Evolutionary conservation across 2,888 invertebrate genomes (phyloP), one percentile per base, ranked within the genome.

Genomic region (Leptogaster cylindrica): DNA sequence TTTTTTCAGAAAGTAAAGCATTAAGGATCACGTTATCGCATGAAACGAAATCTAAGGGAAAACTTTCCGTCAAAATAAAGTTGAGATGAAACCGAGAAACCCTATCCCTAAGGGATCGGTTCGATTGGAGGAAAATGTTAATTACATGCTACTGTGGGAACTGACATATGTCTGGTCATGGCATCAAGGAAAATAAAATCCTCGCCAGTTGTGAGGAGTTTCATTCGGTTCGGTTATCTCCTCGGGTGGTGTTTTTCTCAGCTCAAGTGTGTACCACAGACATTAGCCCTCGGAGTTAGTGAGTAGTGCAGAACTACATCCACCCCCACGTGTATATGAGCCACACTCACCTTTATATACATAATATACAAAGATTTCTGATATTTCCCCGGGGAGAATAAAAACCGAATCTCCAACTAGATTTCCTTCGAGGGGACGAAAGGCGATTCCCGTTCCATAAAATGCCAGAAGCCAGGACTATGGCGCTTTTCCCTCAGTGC

Each of bases 311-410:
- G 39, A 55, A 55, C 55, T 55, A 55, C 39, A 55, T 20, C 36
- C 55, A 51, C 6, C 55, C 41, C 14, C 44, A 39, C 27, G 28
- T 44, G 44, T 61, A 44, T 44, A 61, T 44, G n/a, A 51, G 51
- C 28, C 27, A 27, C 36, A 41, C 44, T 61, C 28, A 61, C 61
- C 41, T 58, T 10, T 28, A 28, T 14, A 16, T 44, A 61, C 28
- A 61, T 61, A 61, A 61, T 61, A 41, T 61, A 61, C 61, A 61
- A 61, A 44, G 61, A 61, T 61, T 61, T 61, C 61, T 61, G 61
- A 61, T 61, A 61, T 61, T 61, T 61, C 61, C 61, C 61, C 36
- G 61, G 61, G 61, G 61, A 61, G 61, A 61, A 61, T 61, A 61
- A 61, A 61, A 61, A 44, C 61, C 44, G 44, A 61, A 61, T 61